phyloP scores from a whole-genome alignment of 2,888 invertebrate species.

The Hydroisotoma schaefferi region DNA sequence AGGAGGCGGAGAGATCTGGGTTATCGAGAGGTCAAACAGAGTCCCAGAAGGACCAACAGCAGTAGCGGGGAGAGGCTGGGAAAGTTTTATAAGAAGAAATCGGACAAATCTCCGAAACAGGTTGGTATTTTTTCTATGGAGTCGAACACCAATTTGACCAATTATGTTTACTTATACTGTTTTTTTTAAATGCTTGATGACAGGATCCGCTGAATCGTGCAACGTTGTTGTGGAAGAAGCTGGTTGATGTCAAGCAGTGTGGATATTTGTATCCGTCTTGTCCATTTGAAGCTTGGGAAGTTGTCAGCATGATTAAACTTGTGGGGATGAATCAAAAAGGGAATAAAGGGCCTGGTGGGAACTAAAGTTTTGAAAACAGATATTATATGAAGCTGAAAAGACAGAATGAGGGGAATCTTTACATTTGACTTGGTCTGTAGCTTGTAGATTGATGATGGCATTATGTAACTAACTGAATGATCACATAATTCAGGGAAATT shows the following conservation, averaged over 20 bases:
- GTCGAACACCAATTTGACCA: not conserved
- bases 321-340: not conserved
- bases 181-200: no score
- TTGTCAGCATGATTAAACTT: slow-evolving; percentile 30
- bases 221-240: slow-evolving; percentile 20
- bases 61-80: no score
- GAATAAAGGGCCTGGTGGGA: not conserved
- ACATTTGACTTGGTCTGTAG: no score
- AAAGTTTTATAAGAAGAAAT: no score
- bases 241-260: slow-evolving; percentile 21
- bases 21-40: not conserved
- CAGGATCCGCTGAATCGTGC: slow-evolving; percentile 23
- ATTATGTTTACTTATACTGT: not conserved
- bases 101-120: not conserved
- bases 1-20: not conserved
- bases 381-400: no score
- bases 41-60: no score
- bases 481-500: no score
- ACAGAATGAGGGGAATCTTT: no score
- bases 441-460: no score
- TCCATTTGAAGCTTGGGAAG: slow-evolving; percentile 33
- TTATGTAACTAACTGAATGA: no score
- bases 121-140: not conserved
- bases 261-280: slow-evolving; percentile 15
- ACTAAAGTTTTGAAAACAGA: no score